A percentile compares a stretch with the other conserved stretches of the same genome.
phyloP scores from a whole-genome alignment of 2,888 invertebrate genomes.

The Stenodema calcarata region DNA sequence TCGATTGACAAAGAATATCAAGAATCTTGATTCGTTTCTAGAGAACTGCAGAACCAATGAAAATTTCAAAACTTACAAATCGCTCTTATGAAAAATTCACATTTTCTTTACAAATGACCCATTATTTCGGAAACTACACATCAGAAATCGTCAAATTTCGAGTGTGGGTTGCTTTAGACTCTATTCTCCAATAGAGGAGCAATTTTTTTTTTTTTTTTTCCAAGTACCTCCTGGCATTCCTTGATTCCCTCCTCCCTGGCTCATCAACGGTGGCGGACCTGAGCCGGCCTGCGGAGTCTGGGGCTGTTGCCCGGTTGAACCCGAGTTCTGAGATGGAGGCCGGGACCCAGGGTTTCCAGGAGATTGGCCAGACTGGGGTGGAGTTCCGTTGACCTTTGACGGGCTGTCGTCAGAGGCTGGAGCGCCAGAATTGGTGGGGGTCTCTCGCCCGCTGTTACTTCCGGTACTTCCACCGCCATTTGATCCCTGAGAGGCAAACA shows the following conservation, averaged over 20 bases:
- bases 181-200: too few relatives aligned
- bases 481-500: neutral
- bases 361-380: neutral
- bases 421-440: neutral
- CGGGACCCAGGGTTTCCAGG: neutral
- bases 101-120: too few relatives aligned
- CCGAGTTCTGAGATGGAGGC: neutral
- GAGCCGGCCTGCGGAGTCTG: neutral
- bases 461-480: neutral
- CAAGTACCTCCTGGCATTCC: neutral
- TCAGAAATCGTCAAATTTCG: too few relatives aligned
- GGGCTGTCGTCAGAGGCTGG: conserved; percentile 9
- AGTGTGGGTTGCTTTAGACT: too few relatives aligned
- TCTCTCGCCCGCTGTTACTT: neutral
- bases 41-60: too few relatives aligned
- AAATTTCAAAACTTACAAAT: too few relatives aligned
- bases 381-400: conserved; percentile 29
- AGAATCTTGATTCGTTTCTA: too few relatives aligned
- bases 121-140: too few relatives aligned
- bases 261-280: neutral
- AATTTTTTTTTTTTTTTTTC: too few relatives aligned
- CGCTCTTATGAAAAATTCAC: too few relatives aligned
- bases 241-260: neutral
- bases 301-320: neutral
- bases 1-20: too few relatives aligned